These are phyloP conservation scores for Phrynosoma blainvillii DNA, from an alignment of 2,113 vertebrate genomes.

Conservation along the genomic window DNA sequence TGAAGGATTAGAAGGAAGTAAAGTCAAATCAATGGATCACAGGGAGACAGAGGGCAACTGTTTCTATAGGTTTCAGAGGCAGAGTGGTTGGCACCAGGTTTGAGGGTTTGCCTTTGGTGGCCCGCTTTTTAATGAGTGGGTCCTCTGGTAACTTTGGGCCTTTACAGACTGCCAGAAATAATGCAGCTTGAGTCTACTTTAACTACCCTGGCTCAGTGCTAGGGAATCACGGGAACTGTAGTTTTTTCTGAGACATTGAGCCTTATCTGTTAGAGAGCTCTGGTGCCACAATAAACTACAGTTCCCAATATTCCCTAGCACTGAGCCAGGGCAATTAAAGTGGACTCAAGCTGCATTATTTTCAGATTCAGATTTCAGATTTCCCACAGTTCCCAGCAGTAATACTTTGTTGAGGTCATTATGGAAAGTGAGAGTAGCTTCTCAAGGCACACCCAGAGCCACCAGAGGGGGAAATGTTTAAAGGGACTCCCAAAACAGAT, in stretches of 20 bases:
- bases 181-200: too few species aligned
- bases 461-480: background rate
- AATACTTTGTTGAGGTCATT: background rate
- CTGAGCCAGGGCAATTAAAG: too few species aligned
- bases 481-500: background rate
- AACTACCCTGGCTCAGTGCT: too few species aligned
- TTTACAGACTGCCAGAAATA: too few species aligned
- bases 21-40: background rate
- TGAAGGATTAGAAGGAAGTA: background rate
- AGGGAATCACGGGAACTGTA: too few species aligned
- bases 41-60: background rate
- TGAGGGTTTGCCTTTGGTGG: background rate
- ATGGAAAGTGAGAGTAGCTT: too few species aligned
- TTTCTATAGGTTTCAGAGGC: background rate
- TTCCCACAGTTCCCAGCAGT: background rate
- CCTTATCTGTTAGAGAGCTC: too few species aligned
- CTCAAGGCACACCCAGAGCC: background rate
- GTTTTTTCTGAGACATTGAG: too few species aligned
- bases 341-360: too few species aligned
- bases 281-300: too few species aligned
- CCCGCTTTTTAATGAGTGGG: background rate
- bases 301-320: too few species aligned
- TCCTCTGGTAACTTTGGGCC: background rate
- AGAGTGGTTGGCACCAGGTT: background rate
- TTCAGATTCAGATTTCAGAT: too few species aligned